Evolutionary conservation across 2,113 vertebrate species (phyloP).

Genomic region (Muntiacus reevesi): DNA sequence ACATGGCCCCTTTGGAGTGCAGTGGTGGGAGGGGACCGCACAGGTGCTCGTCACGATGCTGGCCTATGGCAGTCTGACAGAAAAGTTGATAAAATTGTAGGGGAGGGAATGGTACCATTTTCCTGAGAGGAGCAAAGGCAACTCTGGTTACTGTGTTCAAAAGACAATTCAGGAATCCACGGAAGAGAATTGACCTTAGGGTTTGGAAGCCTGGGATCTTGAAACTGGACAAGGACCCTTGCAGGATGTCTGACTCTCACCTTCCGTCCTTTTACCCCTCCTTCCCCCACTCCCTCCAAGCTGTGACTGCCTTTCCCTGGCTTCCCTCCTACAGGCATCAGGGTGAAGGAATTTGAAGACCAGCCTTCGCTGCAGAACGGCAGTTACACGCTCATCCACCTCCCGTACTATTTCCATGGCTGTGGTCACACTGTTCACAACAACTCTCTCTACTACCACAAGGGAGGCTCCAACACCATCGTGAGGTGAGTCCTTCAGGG

Average conservation of each 20-base stretch:
- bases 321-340: conserved; percentile 81
- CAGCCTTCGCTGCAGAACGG: conserved; percentile 84
- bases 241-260: neutral
- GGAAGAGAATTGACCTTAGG: neutral
- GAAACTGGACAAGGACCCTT: neutral
- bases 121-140: neutral
- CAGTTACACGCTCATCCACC: conserved; percentile 83
- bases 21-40: too few relatives aligned
- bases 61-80: neutral
- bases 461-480: conserved; percentile 88
- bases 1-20: neutral
- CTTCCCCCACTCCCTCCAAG: neutral
- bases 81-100: neutral
- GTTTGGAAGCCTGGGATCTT: neutral
- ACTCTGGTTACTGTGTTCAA: neutral
- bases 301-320: neutral
- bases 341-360: conserved; percentile 88
- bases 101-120: neutral
- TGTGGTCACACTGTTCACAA: conserved; percentile 92
- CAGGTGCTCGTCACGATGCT: rapidly evolving
- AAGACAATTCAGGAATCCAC: neutral
- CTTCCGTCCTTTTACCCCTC: neutral
- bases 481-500: conserved; percentile 83
- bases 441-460: conserved; percentile 93
- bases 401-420: conserved; percentile 89